Evolutionary conservation across 2,797 vertebrate species (phyloP), one percentile per base, ranked within the genome.

Genomic region (Sphenodon punctatus): DNA sequence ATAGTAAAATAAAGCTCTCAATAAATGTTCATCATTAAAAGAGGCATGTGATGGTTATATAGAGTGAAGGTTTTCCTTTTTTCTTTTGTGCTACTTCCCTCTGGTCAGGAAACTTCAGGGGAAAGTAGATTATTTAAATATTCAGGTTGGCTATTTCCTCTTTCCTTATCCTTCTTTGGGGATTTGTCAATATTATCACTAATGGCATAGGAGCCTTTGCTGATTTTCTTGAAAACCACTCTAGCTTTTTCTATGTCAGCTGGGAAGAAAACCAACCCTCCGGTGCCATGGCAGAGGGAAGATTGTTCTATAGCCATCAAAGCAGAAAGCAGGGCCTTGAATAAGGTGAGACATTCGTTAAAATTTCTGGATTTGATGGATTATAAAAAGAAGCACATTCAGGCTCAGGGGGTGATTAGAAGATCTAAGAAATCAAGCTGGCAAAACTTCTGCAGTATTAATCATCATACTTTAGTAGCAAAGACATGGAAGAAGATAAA

Each of bases 351-450:
- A 22, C 7, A 5, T 41, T 10, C 34, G 69, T 87, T 82, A 68
- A 89, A 88, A 70, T 43, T 79, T 75, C 51, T 71, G 38, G 38
- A 59, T 77, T 78, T 87, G 70, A 78, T 78, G 69, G 43, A 71
- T 70, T 67, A 65, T 43, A 68, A 84, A 89, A 89, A 49, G 79
- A 81, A 88, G 4, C 43, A 39, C 63, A 64, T 81, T 87, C 71
- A 55, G 55, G 22, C 73, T 86, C 56, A 32, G 25, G 14, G 60
- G 64, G 20, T 80, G 87, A 68, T 71, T 76, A 88, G 58, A 84
- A 91, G 76, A 93, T 89, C 60, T 87, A 74, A 92, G 88, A 87
- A 83, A 78, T 49, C 63, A 49, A 38, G 51, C 68, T 81, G 55
- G 71, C 10, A 77, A 69, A 84, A 87, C 12, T 75, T 80, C 67